phyloP scores from a whole-genome alignment of 2,113 vertebrate genomes.

The Dromiciops gliroides region DNA sequence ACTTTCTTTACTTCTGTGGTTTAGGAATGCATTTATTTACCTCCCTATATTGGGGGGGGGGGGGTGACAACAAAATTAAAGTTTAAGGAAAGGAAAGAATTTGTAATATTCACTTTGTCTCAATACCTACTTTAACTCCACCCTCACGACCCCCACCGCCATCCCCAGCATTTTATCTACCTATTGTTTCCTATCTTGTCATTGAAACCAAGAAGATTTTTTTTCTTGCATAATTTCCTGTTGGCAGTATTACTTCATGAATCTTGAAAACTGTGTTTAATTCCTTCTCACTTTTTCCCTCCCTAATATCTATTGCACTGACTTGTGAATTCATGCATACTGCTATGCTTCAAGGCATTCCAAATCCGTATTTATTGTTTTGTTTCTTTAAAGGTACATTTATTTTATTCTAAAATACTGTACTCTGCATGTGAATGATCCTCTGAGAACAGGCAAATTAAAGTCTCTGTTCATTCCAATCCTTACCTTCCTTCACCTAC shows the following conservation, averaged over 20 bases:
- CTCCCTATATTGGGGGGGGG: not conserved
- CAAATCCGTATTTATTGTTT: not conserved
- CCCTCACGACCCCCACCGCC: too few relatives aligned
- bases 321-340: not conserved
- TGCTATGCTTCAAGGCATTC: not conserved
- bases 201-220: not conserved
- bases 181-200: not conserved
- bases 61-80: not conserved
- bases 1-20: not conserved
- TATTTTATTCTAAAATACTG: not conserved
- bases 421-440: not conserved
- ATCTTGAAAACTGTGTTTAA: not conserved
- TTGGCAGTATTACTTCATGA: not conserved
- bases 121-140: slow-evolving; percentile 14
- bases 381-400: not conserved
- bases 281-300: not conserved
- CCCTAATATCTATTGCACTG: not conserved
- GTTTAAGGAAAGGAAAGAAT: slow-evolving; percentile 13
- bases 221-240: slow-evolving; percentile 15
- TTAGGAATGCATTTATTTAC: slow-evolving; percentile 15
- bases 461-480: slow-evolving; percentile 8
- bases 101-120: not conserved
- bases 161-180: slow-evolving; percentile 5
- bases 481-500: not conserved
- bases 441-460: slow-evolving; percentile 21